These are phyloP conservation scores for Lithobates sylvaticus DNA, from an alignment of 2,797 vertebrate species.

Conservation along the genomic window DNA sequence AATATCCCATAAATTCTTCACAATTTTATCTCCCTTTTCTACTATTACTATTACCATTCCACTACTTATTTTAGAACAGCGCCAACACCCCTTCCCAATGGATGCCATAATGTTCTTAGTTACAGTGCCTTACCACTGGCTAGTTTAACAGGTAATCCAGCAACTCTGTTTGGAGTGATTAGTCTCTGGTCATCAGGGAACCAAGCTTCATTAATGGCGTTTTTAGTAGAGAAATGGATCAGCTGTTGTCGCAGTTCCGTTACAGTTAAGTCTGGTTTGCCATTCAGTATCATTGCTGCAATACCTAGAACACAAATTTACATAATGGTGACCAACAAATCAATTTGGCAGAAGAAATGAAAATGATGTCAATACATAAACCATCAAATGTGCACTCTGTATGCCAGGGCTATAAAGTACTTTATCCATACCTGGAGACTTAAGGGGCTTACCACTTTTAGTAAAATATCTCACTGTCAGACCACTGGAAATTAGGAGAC, in stretches of 20 bases:
- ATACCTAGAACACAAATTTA: slow-evolving; percentile 74
- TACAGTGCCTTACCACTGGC: slow-evolving; percentile 66
- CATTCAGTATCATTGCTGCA: slow-evolving; percentile 81
- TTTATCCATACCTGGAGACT: too few species aligned
- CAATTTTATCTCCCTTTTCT: too few species aligned
- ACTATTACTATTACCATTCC: too few species aligned
- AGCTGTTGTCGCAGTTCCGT: slow-evolving; percentile 82
- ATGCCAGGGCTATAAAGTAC: too few species aligned
- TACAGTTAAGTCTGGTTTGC: slow-evolving; percentile 71
- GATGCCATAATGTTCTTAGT: background rate
- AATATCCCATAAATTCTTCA: too few species aligned
- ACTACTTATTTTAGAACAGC: too few species aligned
- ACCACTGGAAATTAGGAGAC: too few species aligned
- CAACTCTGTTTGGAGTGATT: slow-evolving; percentile 82
- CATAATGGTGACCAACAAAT: background rate
- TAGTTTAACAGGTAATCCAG: slow-evolving; percentile 71
- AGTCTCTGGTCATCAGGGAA: slow-evolving; percentile 78
- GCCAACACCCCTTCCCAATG: too few species aligned
- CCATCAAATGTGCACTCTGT: too few species aligned
- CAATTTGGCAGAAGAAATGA: background rate
- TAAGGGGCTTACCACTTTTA: too few species aligned
- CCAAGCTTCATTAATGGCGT: slow-evolving; percentile 74
- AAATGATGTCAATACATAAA: too few species aligned
- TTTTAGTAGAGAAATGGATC: slow-evolving; percentile 77
- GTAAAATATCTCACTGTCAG: too few species aligned